These are phyloP conservation scores for Gobius niger DNA, from an alignment of 2,113 vertebrate genomes.

Conservation along the genomic window DNA sequence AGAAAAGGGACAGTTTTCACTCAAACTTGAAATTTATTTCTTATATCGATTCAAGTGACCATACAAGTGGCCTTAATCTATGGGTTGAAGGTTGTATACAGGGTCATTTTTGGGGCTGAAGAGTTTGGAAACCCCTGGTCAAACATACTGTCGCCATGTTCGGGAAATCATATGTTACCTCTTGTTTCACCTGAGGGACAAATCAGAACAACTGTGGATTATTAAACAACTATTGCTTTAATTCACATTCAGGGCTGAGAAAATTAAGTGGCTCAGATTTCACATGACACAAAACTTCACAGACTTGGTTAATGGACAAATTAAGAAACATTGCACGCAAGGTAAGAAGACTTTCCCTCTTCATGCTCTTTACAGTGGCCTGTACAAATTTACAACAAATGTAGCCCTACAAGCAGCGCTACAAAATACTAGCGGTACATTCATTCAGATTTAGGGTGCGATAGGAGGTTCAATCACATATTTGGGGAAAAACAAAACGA, in stretches of 20 bases:
- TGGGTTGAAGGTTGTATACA: too few relatives aligned
- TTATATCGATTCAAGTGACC: too few relatives aligned
- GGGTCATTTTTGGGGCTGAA: too few relatives aligned
- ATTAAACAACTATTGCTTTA: constrained; percentile 51
- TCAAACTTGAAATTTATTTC: too few relatives aligned
- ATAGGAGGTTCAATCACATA: constrained; percentile 31
- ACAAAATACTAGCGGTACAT: constrained; percentile 43
- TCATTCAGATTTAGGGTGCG: constrained; percentile 20
- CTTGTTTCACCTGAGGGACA: background rate
- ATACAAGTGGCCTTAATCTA: too few relatives aligned
- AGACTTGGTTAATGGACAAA: constrained; percentile 35
- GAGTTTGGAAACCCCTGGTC: too few relatives aligned
- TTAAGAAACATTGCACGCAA: constrained; percentile 27
- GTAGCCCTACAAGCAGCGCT: constrained; percentile 18
- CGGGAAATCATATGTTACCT: too few relatives aligned
- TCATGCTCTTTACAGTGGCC: constrained; percentile 38
- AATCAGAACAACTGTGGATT: background rate
- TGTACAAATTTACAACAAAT: constrained; percentile 32
- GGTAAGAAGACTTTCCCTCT: constrained; percentile 26
- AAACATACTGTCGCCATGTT: too few relatives aligned
- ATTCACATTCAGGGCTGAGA: constrained; percentile 44
- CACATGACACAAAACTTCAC: constrained; percentile 46
- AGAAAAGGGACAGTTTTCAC: too few relatives aligned
- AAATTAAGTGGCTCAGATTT: constrained; percentile 26
- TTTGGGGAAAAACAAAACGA: constrained; percentile 36